Conservation (phyloP, 2,888 invertebrate species). For the Eilema depressum region DNA sequence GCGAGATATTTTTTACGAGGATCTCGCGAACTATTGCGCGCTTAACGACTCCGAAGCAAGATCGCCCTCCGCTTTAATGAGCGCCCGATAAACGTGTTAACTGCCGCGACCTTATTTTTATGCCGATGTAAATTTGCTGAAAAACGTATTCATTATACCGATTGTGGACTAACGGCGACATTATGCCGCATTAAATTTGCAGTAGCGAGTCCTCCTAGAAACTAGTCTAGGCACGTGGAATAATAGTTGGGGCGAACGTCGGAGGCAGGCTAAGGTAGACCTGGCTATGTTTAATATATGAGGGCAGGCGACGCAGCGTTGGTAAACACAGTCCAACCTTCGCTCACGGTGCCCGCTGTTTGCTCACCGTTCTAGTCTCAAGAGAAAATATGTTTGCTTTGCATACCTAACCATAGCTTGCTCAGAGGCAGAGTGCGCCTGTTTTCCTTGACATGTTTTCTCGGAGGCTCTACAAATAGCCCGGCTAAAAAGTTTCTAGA, state of each 20-base stretch:
- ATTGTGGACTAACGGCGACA: constrained; percentile 68
- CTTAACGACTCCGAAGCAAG: constrained; percentile 87
- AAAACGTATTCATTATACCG: constrained; percentile 83
- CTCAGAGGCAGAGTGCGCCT: constrained; percentile 66
- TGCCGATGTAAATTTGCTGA: constrained; percentile 84
- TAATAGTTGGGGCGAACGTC: constrained; percentile 55
- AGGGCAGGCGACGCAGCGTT: constrained; percentile 84
- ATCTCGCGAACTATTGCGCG: constrained; percentile 87
- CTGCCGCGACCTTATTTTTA: constrained; percentile 86
- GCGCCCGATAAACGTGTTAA: constrained; percentile 87
- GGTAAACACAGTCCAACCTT: constrained; percentile 83
- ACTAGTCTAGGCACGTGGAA: constrained; percentile 46
- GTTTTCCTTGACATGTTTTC: constrained; percentile 82
- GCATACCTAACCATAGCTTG: constrained; percentile 80
- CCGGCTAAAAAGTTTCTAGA: constrained; percentile 45
- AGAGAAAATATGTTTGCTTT: constrained; percentile 86
- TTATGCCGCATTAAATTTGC: constrained; percentile 61
- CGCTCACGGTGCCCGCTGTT: constrained; percentile 81
- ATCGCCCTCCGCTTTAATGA: constrained; percentile 87
- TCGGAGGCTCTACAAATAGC: constrained; percentile 70
- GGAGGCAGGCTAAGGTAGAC: constrained; percentile 72
- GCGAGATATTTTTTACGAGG: constrained; percentile 87
- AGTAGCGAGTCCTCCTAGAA: constrained; percentile 55
- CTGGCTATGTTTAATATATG: constrained; percentile 85
- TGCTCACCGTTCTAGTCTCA: constrained; percentile 84